Conservation (phyloP, 2,888 invertebrate species). For the Dexiosoma caninum region DNA sequence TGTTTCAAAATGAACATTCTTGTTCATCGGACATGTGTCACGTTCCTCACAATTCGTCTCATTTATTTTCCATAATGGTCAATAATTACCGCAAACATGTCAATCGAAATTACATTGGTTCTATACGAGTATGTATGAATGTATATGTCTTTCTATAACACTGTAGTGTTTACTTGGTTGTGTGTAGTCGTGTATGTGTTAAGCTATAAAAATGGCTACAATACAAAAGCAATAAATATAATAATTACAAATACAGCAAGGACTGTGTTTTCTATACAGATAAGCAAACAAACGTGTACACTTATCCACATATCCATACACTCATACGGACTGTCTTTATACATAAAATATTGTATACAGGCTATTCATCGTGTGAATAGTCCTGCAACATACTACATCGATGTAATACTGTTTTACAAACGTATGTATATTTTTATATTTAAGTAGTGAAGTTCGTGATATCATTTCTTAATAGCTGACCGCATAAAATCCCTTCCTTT, state of each 20-base stretch:
- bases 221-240: constrained; percentile 48
- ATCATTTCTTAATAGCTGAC: constrained; percentile 35
- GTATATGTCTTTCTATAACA: too few relatives aligned
- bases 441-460: constrained; percentile 28
- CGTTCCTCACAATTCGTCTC: constrained; percentile 63
- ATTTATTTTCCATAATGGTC: constrained; percentile 74
- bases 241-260: constrained; percentile 46
- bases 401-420: background rate
- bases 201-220: constrained; percentile 11
- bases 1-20: constrained; percentile 22
- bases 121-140: background rate
- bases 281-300: background rate
- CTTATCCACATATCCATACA: background rate
- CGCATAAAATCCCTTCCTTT: constrained; percentile 14
- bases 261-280: constrained; percentile 24
- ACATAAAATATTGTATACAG: constrained; percentile 14
- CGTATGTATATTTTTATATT: constrained; percentile 4
- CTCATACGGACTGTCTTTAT: background rate
- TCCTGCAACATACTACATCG: constrained; percentile 33
- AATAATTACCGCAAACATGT: constrained; percentile 76
- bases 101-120: constrained; percentile 72
- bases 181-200: background rate
- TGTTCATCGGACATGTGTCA: constrained; percentile 59
- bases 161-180: background rate
- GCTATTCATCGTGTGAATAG: constrained; percentile 47